Evolutionary conservation across 2,113 vertebrate genomes (phyloP).

Genomic region (Halichoerus grypus): DNA sequence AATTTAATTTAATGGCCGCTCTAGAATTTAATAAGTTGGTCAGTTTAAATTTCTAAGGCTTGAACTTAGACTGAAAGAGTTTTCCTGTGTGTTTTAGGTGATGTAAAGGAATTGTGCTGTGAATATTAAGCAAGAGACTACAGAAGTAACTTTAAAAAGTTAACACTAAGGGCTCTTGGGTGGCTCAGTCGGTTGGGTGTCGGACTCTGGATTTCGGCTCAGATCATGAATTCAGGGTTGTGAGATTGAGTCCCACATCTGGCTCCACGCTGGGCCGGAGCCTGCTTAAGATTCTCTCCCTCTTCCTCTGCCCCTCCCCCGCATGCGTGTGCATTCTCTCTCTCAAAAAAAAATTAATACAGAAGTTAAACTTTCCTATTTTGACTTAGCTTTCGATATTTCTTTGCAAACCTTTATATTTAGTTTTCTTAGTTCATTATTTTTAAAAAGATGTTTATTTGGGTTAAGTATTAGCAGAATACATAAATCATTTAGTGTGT

Average conservation of each 20-base stretch:
- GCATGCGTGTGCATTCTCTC: background rate
- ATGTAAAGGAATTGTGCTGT: conserved; percentile 38
- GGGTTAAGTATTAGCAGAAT: background rate
- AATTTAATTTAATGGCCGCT: conserved; percentile 46
- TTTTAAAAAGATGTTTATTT: conserved; percentile 30
- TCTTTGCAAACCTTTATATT: background rate
- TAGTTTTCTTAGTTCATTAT: conserved; percentile 27
- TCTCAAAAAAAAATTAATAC: background rate
- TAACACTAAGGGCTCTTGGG: background rate
- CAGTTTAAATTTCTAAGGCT: conserved; percentile 52
- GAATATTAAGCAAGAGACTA: conserved; percentile 36
- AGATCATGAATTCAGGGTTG: background rate
- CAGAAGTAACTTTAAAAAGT: background rate
- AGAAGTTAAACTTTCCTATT: conserved; percentile 53
- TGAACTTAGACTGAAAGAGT: conserved; percentile 36
- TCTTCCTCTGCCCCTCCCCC: background rate
- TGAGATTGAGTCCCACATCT: background rate
- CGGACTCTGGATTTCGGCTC: background rate
- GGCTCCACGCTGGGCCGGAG: background rate
- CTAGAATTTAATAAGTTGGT: background rate
- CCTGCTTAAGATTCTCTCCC: background rate
- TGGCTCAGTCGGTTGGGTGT: background rate
- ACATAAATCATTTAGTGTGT: background rate
- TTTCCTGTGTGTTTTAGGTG: conserved; percentile 19
- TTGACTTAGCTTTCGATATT: conserved; percentile 14